A percentile compares a stretch with the other conserved stretches of the same genome.
Evolutionary conservation across 2,888 invertebrate species (phyloP).

Genomic region (Harmothoe impar): DNA sequence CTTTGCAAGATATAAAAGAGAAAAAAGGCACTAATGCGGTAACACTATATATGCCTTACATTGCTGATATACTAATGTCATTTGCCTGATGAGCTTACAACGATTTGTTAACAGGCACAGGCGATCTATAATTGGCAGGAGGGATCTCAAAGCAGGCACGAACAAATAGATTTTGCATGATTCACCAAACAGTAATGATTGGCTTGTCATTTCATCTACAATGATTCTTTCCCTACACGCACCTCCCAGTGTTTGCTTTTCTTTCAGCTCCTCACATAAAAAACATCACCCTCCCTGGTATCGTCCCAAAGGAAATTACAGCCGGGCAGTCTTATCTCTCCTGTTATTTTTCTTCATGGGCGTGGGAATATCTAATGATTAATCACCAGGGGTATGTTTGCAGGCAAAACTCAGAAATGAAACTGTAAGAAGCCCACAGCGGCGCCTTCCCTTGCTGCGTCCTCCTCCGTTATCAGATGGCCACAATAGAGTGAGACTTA

Average conservation of each 20-base stretch:
- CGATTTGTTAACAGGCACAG: constrained; percentile 43
- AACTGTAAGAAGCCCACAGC: not conserved
- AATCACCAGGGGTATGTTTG: constrained; percentile 53
- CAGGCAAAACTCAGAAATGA: constrained; percentile 6
- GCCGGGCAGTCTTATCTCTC: constrained; percentile 24
- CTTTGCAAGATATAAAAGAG: not conserved
- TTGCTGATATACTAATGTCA: not conserved
- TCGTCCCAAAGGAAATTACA: constrained; percentile 57
- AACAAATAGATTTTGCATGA: constrained; percentile 46
- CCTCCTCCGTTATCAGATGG: constrained; percentile 18
- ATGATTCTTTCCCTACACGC: not conserved
- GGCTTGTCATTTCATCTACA: constrained; percentile 34
- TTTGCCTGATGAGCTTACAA: constrained; percentile 1
- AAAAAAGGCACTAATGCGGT: not conserved
- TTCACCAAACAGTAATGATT: constrained; percentile 41
- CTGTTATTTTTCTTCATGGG: not conserved
- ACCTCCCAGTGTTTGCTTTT: not conserved
- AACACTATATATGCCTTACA: not conserved
- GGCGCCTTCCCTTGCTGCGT: not conserved
- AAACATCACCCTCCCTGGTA: not conserved
- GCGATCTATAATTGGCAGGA: constrained; percentile 46
- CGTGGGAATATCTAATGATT: constrained; percentile 46
- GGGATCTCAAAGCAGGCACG: not conserved
- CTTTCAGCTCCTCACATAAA: constrained; percentile 14
- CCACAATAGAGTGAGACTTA: constrained; percentile 3